phyloP scores from a whole-genome alignment of 2,888 invertebrate genomes.

The Ormyrus labotus region DNA sequence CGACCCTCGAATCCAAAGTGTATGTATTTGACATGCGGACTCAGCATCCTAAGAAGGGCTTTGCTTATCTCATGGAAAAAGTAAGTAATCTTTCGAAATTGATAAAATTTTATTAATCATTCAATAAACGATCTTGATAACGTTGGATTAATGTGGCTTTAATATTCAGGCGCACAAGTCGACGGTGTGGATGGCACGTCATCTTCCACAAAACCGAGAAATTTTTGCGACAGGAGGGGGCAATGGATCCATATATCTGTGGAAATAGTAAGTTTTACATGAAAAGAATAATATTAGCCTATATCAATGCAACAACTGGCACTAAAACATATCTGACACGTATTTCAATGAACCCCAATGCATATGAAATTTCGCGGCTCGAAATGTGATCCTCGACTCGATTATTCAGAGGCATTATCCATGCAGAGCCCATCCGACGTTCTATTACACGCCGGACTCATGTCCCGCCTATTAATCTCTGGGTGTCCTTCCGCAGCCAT shows the following conservation, averaged over 20 bases:
- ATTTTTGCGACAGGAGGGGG: constrained; percentile 94
- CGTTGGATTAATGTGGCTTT: background rate
- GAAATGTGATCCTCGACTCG: too few species aligned
- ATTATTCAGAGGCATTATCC: too few species aligned
- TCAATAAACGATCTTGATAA: too few species aligned
- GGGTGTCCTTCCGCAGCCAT: constrained; percentile 75
- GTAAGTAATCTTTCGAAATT: constrained; percentile 66
- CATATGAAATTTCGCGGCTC: too few species aligned
- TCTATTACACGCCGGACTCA: too few species aligned
- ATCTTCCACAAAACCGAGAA: constrained; percentile 96
- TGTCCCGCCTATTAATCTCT: too few species aligned
- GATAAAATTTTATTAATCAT: background rate
- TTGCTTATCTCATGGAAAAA: constrained; percentile 81
- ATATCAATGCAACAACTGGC: too few species aligned
- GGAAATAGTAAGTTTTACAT: constrained; percentile 89
- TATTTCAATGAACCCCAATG: too few species aligned
- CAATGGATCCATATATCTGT: constrained; percentile 91
- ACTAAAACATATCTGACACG: too few species aligned
- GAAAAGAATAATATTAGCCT: too few species aligned
- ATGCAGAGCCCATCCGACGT: too few species aligned
- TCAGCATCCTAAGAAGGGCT: constrained; percentile 91
- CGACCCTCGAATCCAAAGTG: constrained; percentile 93
- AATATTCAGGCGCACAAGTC: constrained; percentile 78
- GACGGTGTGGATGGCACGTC: constrained; percentile 92
- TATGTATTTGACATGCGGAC: constrained; percentile 93